phyloP scores from a whole-genome alignment of 2,113 vertebrate species.

The Romanogobio albipinnatus region DNA sequence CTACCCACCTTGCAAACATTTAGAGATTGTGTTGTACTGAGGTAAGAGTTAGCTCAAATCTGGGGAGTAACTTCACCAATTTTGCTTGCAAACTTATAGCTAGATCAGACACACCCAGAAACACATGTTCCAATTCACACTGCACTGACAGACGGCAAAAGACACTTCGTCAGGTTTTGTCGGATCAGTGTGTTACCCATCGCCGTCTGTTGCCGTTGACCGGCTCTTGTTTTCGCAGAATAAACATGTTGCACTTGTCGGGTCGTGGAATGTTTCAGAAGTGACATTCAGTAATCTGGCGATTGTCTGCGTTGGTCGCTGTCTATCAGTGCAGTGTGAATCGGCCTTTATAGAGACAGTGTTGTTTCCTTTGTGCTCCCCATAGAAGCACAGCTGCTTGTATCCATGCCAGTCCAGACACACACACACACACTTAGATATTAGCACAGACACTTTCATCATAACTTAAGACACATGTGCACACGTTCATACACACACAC shows the following conservation, averaged over 20 bases:
- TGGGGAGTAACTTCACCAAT: background rate
- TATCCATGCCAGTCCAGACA: slow-evolving; percentile 17
- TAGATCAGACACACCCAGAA: background rate
- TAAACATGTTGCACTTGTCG: too few species aligned
- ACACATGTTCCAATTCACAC: background rate
- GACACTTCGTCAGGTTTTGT: too few species aligned
- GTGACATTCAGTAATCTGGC: too few species aligned
- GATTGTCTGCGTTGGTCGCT: too few species aligned
- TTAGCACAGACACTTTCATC: background rate
- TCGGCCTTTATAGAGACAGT: background rate
- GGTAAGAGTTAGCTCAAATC: background rate
- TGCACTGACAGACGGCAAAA: too few species aligned
- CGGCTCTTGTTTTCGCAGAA: too few species aligned
- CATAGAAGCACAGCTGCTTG: slow-evolving; percentile 35
- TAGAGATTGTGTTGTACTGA: too few species aligned
- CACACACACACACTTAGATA: background rate
- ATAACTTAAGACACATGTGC: background rate
- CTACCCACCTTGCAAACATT: too few species aligned
- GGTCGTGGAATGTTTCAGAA: too few species aligned
- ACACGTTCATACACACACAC: slow-evolving; percentile 3
- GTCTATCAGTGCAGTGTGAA: too few species aligned
- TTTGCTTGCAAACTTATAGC: background rate
- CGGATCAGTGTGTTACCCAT: too few species aligned
- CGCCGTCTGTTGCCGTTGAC: too few species aligned
- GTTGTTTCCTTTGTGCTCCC: slow-evolving; percentile 23